phyloP scores from a whole-genome alignment of 2,113 vertebrate genomes.

The Deroptyus accipitrinus region DNA sequence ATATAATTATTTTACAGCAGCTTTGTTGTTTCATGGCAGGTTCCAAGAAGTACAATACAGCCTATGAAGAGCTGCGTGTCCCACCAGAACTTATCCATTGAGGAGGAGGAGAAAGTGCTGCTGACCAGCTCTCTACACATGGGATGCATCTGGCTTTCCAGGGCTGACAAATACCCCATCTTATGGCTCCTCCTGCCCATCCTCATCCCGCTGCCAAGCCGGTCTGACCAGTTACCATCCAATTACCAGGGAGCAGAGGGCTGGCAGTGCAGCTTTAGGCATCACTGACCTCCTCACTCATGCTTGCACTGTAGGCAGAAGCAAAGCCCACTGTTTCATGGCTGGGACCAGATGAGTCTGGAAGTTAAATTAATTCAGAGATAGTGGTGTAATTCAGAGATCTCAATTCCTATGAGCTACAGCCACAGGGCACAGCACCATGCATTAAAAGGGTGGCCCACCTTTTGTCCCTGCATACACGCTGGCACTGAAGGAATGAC shows the following conservation, averaged over 20 bases:
- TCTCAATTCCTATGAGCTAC: neutral
- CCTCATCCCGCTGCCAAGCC: neutral
- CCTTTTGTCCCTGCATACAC: neutral
- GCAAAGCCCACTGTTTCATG: neutral
- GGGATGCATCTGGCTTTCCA: neutral
- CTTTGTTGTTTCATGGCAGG: neutral
- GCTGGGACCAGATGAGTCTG: neutral
- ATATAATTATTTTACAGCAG: conserved; percentile 31
- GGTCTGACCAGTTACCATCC: neutral
- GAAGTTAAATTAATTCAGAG: neutral
- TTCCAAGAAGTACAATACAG: neutral
- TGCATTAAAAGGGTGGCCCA: no score
- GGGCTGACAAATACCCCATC: neutral
- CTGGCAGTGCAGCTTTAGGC: neutral
- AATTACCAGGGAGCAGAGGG: neutral
- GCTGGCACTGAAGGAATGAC: neutral
- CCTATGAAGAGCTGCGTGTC: neutral
- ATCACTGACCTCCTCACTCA: neutral
- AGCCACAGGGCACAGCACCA: no score
- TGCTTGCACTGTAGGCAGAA: neutral
- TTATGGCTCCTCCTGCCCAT: neutral
- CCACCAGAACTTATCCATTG: neutral
- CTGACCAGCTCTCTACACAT: neutral
- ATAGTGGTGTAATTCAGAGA: neutral
- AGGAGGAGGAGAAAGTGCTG: neutral